Evolutionary conservation across 2,113 vertebrate genomes (phyloP), one percentile per base, ranked within the genome.

Genomic region (Corythornis madagascariensis): DNA sequence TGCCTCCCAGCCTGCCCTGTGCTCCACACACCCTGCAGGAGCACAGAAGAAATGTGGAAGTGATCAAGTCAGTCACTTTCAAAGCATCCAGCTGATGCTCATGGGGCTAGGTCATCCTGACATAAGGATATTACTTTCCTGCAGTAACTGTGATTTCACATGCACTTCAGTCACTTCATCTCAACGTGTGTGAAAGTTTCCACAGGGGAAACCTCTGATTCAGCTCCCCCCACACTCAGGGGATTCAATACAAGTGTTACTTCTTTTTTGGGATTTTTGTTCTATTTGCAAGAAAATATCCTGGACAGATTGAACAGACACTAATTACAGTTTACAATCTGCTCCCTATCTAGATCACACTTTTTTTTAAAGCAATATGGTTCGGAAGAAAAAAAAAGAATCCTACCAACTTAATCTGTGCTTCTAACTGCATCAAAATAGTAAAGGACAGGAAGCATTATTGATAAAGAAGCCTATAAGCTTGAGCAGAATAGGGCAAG

Each of bases 61-160:
- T 73, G 67, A 96, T 95, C 90, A 95, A 92, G 81, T 94, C 90
- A 89, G 89, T 73, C 3, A 91, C 42, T 91, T 91, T 84, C 79
- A 87, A 92, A 91, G 67, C 82, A 94, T 93, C 63, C 71, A 92
- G 59, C 71, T 84, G 81, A 94, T 79, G 66, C 53, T 56, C 90
- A 89, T 89, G 61, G 69, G 45, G 64, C 66, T 86, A 63, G 52
- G 79, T 95, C 93, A 93, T 59, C 56, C 72, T 70, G 67, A 85
- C 78, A 94, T 66, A 72, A 73, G 88, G 88, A 90, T 86, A 48
- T 33, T 80, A 91, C 94, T 95, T 95, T 59, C 88, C 53, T 56
- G 21, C 47, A 63, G 16, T 43, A 88, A 79, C 50, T 83, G 65
- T 77, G 52, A 67, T 63, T 92, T 89, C 59, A 59, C 52, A 45